Evolutionary conservation across 2,797 vertebrate species (phyloP).

Genomic region (Helostoma temminkii): DNA sequence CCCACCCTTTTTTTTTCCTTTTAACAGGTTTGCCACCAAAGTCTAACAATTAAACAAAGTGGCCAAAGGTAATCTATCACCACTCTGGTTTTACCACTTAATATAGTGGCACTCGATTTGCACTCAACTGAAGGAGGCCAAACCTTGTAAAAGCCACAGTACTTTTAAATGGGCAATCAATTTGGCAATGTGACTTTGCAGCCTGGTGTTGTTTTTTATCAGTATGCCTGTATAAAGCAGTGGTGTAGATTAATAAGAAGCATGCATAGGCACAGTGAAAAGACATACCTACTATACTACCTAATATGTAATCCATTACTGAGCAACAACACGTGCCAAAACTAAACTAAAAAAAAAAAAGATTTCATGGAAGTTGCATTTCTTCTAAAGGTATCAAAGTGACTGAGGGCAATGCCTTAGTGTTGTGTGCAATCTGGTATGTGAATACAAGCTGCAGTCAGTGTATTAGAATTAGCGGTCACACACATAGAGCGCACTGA

Average conservation of each 20-base stretch:
- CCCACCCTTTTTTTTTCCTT: constrained; percentile 29
- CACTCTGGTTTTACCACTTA: constrained; percentile 73
- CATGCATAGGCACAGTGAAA: constrained; percentile 12
- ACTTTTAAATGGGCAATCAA: constrained; percentile 81
- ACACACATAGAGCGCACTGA: constrained; percentile 68
- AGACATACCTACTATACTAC: background rate
- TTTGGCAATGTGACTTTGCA: constrained; percentile 81
- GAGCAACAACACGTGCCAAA: constrained; percentile 25
- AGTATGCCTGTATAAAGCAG: constrained; percentile 48
- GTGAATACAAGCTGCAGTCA: constrained; percentile 68
- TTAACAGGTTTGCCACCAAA: constrained; percentile 74
- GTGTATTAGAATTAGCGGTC: constrained; percentile 76
- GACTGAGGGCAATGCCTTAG: constrained; percentile 58
- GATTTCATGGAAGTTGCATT: constrained; percentile 33
- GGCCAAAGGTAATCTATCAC: constrained; percentile 79
- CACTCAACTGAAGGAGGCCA: constrained; percentile 71
- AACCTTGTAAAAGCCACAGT: constrained; percentile 77
- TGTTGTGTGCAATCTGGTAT: constrained; percentile 60
- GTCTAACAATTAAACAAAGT: constrained; percentile 80
- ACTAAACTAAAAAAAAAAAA: constrained; percentile 19
- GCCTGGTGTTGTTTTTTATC: constrained; percentile 43
- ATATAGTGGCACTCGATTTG: constrained; percentile 75
- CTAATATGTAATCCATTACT: constrained; percentile 24
- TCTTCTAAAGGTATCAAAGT: constrained; percentile 40
- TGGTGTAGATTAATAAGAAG: constrained; percentile 25